phyloP scores from a whole-genome alignment of 2,797 vertebrate species.

The Leuciscus waleckii region DNA sequence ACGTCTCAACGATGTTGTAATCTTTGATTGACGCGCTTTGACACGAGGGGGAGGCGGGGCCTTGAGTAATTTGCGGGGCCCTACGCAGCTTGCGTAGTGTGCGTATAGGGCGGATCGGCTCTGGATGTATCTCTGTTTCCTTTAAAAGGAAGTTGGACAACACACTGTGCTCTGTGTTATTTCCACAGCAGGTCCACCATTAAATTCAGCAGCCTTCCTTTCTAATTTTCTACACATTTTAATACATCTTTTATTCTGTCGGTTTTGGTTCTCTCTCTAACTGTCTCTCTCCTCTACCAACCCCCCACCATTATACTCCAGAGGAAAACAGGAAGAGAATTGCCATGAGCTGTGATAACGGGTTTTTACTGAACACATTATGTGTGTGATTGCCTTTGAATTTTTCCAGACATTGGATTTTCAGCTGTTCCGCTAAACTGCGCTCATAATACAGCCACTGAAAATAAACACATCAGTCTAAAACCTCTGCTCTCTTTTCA shows the following conservation, averaged over 20 bases:
- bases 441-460: constrained; percentile 68
- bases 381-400: constrained; percentile 70
- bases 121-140: not conserved
- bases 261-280: constrained; percentile 51
- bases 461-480: constrained; percentile 70
- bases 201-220: constrained; percentile 68
- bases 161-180: constrained; percentile 33
- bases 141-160: constrained; percentile 7
- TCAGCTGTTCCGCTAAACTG: constrained; percentile 66
- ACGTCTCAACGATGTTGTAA: no score
- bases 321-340: constrained; percentile 81
- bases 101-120: no score
- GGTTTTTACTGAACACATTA: constrained; percentile 73
- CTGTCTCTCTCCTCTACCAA: constrained; percentile 38
- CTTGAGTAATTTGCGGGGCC: no score
- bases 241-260: constrained; percentile 64
- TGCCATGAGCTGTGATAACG: constrained; percentile 75
- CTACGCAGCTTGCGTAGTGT: no score
- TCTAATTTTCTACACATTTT: constrained; percentile 65
- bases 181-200: constrained; percentile 65
- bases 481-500: constrained; percentile 61
- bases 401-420: constrained; percentile 64
- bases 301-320: constrained; percentile 64
- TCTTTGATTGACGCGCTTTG: no score
- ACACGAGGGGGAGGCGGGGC: no score